Evolutionary conservation across 2,797 vertebrate genomes (phyloP).

Genomic region (Pseudomugil tenellus): DNA sequence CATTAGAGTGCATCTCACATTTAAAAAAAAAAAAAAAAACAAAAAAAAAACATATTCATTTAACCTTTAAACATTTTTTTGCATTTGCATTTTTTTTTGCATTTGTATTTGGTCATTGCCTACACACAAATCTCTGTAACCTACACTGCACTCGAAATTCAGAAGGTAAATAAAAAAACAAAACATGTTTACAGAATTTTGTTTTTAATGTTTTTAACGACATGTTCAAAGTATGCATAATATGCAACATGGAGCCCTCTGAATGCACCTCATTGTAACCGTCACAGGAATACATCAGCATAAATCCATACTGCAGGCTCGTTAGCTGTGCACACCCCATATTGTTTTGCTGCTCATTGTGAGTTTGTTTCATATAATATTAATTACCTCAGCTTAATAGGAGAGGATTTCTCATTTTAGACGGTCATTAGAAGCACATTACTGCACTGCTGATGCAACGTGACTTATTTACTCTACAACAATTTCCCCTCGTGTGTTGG

Average conservation of each 20-base stretch:
- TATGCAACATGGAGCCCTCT: conserved; percentile 14
- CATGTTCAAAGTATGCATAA: conserved; percentile 31
- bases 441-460: conserved; percentile 67
- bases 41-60: too few relatives aligned
- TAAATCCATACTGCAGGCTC: conserved; percentile 62
- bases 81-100: not conserved
- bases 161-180: not conserved
- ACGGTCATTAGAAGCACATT: conserved; percentile 79
- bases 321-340: conserved; percentile 51
- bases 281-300: conserved; percentile 60
- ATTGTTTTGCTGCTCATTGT: conserved; percentile 57
- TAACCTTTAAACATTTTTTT: not conserved
- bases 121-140: not conserved
- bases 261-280: conserved; percentile 26
- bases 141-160: not conserved
- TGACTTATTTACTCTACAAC: conserved; percentile 73
- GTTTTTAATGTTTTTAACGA: conserved; percentile 24
- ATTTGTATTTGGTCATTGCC: not conserved
- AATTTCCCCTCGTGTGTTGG: conserved; percentile 59
- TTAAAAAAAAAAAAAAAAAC: not conserved
- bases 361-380: conserved; percentile 65
- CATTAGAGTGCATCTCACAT: conserved; percentile 13
- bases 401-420: conserved; percentile 74
- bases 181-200: conserved; percentile 18
- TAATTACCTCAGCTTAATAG: conserved; percentile 74